Evolutionary conservation across 2,888 invertebrate genomes (phyloP).

Genomic region (Synanthedon tipuliformis): DNA sequence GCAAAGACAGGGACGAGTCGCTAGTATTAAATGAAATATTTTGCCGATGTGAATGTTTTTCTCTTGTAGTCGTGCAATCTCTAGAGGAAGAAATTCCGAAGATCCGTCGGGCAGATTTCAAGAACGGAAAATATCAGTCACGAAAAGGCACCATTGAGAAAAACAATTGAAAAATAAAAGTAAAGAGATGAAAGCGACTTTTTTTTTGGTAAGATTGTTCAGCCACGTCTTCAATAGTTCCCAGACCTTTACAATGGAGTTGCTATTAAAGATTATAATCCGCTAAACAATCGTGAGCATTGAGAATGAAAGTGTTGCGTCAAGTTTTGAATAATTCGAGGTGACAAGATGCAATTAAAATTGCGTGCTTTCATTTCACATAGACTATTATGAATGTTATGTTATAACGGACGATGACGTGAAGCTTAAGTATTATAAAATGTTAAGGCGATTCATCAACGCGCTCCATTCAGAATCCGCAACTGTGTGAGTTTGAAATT

Average conservation of each 20-base stretch:
- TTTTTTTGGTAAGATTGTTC: constrained; percentile 6
- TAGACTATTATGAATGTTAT: not conserved
- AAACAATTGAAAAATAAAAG: constrained; percentile 13
- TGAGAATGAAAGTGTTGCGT: constrained; percentile 41
- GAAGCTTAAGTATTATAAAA: not conserved
- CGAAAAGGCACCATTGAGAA: constrained; percentile 10
- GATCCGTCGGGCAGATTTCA: not conserved
- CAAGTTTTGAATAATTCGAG: constrained; percentile 24
- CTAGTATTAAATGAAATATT: no score
- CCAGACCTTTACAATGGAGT: constrained; percentile 14
- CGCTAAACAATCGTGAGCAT: constrained; percentile 10
- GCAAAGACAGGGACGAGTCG: no score
- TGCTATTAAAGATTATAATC: constrained; percentile 12
- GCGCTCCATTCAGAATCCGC: not conserved
- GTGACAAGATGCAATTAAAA: constrained; percentile 38
- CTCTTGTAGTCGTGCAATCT: no score
- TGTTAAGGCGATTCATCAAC: not conserved
- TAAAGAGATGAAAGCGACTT: constrained; percentile 13
- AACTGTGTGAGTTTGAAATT: no score
- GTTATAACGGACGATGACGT: not conserved
- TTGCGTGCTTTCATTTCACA: constrained; percentile 26
- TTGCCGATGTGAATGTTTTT: no score
- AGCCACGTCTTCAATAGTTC: constrained; percentile 4
- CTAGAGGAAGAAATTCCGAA: not conserved
- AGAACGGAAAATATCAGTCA: constrained; percentile 1